phyloP scores from a whole-genome alignment of 1,140 invertebrate genomes.

The Procambarus virginalis region DNA sequence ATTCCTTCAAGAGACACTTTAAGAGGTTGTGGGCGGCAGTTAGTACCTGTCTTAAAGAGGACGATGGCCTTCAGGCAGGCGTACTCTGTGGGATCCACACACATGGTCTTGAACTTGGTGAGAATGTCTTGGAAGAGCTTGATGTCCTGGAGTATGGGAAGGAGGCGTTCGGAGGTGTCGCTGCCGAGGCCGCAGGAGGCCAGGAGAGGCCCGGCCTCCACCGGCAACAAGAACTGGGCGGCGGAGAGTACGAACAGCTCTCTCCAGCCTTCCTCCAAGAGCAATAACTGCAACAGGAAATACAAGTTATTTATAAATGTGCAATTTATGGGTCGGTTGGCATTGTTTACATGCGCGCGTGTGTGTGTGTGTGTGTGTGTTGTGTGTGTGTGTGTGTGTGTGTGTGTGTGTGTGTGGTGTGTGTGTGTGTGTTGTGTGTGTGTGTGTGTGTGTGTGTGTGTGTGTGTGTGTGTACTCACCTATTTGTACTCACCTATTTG shows the following conservation, averaged over 20 bases:
- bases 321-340: no score
- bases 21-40: no score
- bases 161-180: conserved; percentile 73
- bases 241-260: conserved; percentile 94
- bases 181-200: conserved; percentile 72
- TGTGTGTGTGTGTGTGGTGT: no score
- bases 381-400: no score
- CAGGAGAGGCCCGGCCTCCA: conserved; percentile 82
- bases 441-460: no score
- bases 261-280: conserved; percentile 93
- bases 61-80: conserved; percentile 89
- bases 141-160: conserved; percentile 79
- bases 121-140: conserved; percentile 86
- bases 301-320: no score
- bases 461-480: no score
- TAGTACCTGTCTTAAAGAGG: conserved; percentile 84
- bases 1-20: no score
- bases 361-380: no score
- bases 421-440: no score
- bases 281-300: conserved; percentile 76
- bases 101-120: conserved; percentile 83
- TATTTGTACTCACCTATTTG: no score
- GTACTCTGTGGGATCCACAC: conserved; percentile 89
- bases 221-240: conserved; percentile 87
- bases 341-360: no score